Evolutionary conservation across 2,113 vertebrate genomes (phyloP).

Genomic region (Petaurus breviceps): DNA sequence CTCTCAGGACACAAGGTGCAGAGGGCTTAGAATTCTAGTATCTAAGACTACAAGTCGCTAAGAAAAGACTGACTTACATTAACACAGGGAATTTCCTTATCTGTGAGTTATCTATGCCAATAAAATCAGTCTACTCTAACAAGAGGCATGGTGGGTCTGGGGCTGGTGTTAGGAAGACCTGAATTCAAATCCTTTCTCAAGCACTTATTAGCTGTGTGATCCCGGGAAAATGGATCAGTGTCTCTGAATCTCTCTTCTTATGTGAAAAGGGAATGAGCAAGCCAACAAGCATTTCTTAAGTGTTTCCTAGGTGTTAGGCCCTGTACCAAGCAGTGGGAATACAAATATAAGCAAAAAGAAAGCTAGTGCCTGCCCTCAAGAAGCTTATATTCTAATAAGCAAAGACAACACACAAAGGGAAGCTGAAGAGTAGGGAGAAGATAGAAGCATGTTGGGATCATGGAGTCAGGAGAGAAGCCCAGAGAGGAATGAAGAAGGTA

Average conservation of each 20-base stretch:
- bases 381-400: not conserved
- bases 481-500: not conserved
- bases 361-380: not conserved
- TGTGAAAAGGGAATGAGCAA: not conserved
- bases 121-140: too few species aligned
- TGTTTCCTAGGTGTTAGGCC: not conserved
- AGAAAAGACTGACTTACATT: not conserved
- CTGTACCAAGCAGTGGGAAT: not conserved
- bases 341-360: not conserved
- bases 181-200: not conserved
- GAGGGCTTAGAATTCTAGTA: not conserved
- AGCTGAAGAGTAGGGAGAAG: not conserved
- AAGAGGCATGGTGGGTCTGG: not conserved
- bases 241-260: not conserved
- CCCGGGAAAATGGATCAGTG: not conserved
- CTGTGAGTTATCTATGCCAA: not conserved
- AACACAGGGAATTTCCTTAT: not conserved
- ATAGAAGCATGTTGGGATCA: not conserved
- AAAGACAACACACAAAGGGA: not conserved
- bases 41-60: not conserved
- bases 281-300: not conserved
- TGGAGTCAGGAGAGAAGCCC: not conserved
- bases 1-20: not conserved
- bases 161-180: not conserved
- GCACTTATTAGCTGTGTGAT: not conserved